Evolutionary conservation across 2,113 vertebrate genomes (phyloP).

Genomic region (Amblyopsis rosae): DNA sequence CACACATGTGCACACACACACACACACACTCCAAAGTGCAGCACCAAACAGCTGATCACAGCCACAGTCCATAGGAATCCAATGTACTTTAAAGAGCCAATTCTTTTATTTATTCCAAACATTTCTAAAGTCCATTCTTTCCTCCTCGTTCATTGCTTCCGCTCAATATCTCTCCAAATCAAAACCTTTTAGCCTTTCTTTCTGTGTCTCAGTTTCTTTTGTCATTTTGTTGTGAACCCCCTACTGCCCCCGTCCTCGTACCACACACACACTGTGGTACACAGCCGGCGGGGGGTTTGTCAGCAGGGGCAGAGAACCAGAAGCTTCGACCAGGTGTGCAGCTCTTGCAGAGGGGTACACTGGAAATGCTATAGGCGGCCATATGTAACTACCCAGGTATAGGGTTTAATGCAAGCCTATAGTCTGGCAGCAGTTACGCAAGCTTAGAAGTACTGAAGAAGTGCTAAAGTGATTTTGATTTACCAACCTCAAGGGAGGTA

Average conservation of each 20-base stretch:
- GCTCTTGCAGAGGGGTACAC: slow-evolving; percentile 37
- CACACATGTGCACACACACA: neutral
- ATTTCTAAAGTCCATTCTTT: slow-evolving; percentile 11
- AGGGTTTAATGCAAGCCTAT: neutral
- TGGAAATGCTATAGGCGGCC: slow-evolving; percentile 12
- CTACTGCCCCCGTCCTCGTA: slow-evolving; percentile 14
- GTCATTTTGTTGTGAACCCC: slow-evolving; percentile 31
- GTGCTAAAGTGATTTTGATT: no score
- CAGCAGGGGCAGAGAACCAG: slow-evolving; percentile 14
- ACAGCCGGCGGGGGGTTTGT: slow-evolving; percentile 21
- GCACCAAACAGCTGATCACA: slow-evolving; percentile 44
- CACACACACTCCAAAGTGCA: neutral
- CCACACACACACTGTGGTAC: slow-evolving; percentile 26
- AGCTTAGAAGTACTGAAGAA: no score
- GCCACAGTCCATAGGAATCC: slow-evolving; percentile 35
- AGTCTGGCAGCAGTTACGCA: neutral
- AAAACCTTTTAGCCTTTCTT: slow-evolving; percentile 20
- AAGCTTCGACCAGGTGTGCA: slow-evolving; percentile 31
- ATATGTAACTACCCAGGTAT: slow-evolving; percentile 23
- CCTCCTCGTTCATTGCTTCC: slow-evolving; percentile 34
- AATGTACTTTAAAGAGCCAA: slow-evolving; percentile 50
- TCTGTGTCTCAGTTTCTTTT: slow-evolving; percentile 11
- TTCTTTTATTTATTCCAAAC: slow-evolving; percentile 26
- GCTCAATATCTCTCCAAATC: slow-evolving; percentile 38
- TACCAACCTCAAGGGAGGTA: no score